Evolutionary conservation across 2,113 vertebrate species (phyloP).

Genomic region (Tetraodon nigroviridis): DNA sequence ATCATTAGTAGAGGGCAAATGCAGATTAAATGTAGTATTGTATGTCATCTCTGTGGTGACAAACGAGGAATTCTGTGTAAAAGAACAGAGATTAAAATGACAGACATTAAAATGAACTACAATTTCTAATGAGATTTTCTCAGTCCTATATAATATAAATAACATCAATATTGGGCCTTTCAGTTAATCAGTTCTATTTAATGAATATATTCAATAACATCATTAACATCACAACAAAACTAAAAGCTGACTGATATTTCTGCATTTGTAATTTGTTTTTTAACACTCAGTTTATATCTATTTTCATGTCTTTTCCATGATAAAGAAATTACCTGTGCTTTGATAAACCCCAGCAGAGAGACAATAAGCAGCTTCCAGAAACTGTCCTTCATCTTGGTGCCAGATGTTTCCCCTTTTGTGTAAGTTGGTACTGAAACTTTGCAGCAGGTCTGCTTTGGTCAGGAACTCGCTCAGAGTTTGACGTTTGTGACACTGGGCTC

Average conservation of each 20-base stretch:
- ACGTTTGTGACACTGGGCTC: background rate
- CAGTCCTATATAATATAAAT: no score
- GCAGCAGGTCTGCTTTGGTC: background rate
- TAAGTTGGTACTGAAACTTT: background rate
- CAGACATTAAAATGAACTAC: background rate
- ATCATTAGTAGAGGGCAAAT: background rate
- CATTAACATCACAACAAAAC: no score
- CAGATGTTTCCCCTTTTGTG: constrained; percentile 4
- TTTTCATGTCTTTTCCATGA: background rate
- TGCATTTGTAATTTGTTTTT: no score
- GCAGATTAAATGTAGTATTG: background rate
- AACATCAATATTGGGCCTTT: no score
- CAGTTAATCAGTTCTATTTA: no score
- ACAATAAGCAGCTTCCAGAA: constrained; percentile 21
- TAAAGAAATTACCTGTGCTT: constrained; percentile 21
- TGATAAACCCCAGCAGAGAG: constrained; percentile 19
- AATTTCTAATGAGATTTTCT: no score
- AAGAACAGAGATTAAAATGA: background rate
- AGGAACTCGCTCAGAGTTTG: background rate
- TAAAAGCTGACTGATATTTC: no score
- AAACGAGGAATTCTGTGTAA: background rate
- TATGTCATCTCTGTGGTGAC: rapidly evolving
- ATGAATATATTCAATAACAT: no score
- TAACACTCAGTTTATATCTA: background rate
- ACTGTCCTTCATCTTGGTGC: constrained; percentile 31